These are phyloP conservation scores for Oreotrochilus melanogaster DNA, from an alignment of 2,113 vertebrate species.

Conservation along the genomic window DNA sequence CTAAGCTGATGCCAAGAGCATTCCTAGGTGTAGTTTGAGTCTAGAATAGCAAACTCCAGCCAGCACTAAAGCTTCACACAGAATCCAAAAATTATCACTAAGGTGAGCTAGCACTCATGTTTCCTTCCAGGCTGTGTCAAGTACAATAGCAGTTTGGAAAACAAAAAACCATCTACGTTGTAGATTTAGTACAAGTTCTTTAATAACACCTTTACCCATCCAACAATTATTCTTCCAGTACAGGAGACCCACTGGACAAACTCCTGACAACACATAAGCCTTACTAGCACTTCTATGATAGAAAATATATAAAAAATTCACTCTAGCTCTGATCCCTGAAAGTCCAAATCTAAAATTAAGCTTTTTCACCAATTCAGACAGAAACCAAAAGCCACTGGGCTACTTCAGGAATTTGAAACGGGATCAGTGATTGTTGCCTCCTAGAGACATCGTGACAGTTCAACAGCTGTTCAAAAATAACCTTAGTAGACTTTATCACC, in stretches of 20 bases:
- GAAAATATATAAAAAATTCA: neutral
- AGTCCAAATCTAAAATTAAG: neutral
- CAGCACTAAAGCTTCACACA: neutral
- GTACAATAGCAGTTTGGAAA: neutral
- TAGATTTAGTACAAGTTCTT: neutral
- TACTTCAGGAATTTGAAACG: neutral
- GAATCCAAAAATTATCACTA: neutral
- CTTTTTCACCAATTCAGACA: neutral
- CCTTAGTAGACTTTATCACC: neutral
- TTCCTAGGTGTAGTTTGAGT: neutral
- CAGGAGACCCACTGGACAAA: neutral
- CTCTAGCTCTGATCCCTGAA: neutral
- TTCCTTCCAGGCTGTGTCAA: neutral
- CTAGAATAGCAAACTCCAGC: neutral
- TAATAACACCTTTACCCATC: neutral
- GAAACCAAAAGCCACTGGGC: neutral
- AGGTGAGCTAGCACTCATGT: neutral
- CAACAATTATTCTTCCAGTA: neutral
- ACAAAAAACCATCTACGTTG: neutral
- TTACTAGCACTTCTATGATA: neutral
- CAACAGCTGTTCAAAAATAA: neutral
- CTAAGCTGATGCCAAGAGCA: neutral
- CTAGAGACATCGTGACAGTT: fast-evolving
- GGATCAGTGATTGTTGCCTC: fast-evolving
- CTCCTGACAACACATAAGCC: neutral